Conservation (phyloP, 2,797 vertebrate species). For the Enteromius thamalakanensis region DNA sequence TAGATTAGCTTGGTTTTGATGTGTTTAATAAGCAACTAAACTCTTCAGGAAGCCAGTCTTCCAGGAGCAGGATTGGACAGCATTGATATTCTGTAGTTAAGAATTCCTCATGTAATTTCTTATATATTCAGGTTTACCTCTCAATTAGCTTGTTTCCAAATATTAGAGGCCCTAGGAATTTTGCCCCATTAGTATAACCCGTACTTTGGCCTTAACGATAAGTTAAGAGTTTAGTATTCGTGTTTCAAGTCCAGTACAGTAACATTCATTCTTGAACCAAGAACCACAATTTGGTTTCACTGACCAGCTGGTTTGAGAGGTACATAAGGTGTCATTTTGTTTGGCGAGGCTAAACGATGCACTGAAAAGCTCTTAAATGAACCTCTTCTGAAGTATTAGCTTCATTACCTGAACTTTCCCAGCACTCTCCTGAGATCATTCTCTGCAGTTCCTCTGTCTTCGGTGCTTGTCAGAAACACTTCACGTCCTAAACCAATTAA, state of each 20-base stretch:
- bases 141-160: not conserved
- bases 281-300: constrained; percentile 26
- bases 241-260: not conserved
- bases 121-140: not conserved
- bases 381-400: constrained; percentile 40
- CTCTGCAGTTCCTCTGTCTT: constrained; percentile 49
- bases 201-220: not conserved
- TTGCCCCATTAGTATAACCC: not conserved
- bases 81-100: not conserved
- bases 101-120: not conserved
- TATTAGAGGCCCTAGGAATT: not conserved
- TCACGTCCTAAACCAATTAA: constrained; percentile 74
- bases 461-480: constrained; percentile 60
- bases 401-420: constrained; percentile 44
- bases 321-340: constrained; percentile 23
- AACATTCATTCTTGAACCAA: constrained; percentile 15
- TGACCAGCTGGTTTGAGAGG: constrained; percentile 19
- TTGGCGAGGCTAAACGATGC: not conserved
- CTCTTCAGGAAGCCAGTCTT: not conserved
- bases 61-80: not conserved
- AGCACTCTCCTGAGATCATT: constrained; percentile 33
- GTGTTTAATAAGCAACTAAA: not conserved
- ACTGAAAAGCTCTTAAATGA: constrained; percentile 27
- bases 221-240: not conserved
- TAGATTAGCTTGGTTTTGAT: not conserved